phyloP scores from a whole-genome alignment of 2,797 vertebrate genomes.

The Spea hammondii region DNA sequence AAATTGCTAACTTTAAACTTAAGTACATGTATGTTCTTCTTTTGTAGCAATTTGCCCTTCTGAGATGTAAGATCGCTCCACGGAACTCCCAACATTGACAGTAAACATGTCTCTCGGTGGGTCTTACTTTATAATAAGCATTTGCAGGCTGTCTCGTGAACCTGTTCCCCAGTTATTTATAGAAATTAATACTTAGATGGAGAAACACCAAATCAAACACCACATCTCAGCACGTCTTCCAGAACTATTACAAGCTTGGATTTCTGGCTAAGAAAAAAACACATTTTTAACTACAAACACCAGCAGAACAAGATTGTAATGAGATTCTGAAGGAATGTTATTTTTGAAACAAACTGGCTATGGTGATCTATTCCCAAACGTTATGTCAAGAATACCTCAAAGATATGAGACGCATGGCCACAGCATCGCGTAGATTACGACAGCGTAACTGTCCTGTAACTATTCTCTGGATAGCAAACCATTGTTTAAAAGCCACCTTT shows the following conservation, averaged over 20 bases:
- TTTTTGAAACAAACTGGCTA: slow-evolving; percentile 16
- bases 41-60: too few relatives aligned
- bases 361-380: neutral
- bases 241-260: neutral
- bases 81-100: too few relatives aligned
- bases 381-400: slow-evolving; percentile 19
- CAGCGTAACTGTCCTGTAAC: too few relatives aligned
- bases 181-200: slow-evolving; percentile 23
- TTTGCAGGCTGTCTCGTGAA: neutral
- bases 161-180: slow-evolving; percentile 19
- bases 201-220: slow-evolving; percentile 34
- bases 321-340: slow-evolving; percentile 41
- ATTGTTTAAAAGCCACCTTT: too few relatives aligned
- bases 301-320: slow-evolving; percentile 28
- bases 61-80: too few relatives aligned
- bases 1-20: too few relatives aligned
- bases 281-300: slow-evolving; percentile 29
- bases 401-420: neutral
- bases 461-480: too few relatives aligned
- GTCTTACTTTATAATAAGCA: neutral
- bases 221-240: slow-evolving; percentile 15
- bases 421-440: too few relatives aligned
- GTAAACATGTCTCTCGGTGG: neutral
- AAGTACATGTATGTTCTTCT: too few relatives aligned
- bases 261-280: slow-evolving; percentile 3